Conservation (phyloP, 2,113 vertebrate genomes). For the Sapayoa aenigma region DNA sequence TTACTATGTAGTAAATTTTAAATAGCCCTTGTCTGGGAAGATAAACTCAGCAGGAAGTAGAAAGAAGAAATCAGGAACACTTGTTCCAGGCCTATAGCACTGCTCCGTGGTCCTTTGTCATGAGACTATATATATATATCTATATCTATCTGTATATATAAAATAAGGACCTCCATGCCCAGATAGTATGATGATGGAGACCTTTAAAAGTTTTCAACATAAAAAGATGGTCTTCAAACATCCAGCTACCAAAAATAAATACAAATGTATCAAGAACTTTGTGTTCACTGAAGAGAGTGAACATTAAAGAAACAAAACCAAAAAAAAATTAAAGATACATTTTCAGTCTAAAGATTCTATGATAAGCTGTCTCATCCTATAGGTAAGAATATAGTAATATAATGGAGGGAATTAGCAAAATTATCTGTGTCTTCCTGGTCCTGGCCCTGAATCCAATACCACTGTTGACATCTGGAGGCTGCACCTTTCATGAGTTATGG, state of each 20-base stretch:
- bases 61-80: not conserved
- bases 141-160: too few species aligned
- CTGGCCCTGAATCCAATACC: conserved; percentile 25
- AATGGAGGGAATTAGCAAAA: conserved; percentile 13
- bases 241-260: not conserved
- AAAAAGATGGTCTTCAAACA: not conserved
- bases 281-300: not conserved
- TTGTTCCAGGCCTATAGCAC: not conserved
- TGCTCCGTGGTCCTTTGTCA: not conserved
- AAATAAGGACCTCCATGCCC: not conserved
- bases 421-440: not conserved
- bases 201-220: not conserved
- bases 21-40: not conserved
- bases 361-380: not conserved
- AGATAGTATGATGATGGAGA: not conserved
- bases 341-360: not conserved
- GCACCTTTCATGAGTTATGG: conserved; percentile 34
- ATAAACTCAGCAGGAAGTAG: not conserved
- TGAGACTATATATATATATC: not conserved
- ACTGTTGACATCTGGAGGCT: conserved; percentile 42
- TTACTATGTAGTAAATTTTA: not conserved
- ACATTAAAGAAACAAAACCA: too few species aligned
- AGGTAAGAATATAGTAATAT: not conserved
- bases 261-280: not conserved
- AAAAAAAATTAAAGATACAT: not conserved